These are phyloP conservation scores for Addax nasomaculatus DNA, from an alignment of 2,113 vertebrate genomes.

Conservation along the genomic window DNA sequence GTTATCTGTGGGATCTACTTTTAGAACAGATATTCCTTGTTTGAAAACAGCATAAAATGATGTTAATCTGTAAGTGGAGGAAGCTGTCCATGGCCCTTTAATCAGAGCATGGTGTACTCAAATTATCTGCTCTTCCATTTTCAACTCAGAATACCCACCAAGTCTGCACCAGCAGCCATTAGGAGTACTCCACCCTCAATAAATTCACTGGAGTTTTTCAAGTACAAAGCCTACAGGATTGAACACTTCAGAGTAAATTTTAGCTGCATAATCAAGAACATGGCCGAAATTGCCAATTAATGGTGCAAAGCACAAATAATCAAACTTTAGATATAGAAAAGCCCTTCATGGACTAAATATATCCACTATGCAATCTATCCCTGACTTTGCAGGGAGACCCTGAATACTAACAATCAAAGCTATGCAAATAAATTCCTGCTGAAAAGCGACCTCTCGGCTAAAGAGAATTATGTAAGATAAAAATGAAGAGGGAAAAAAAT, in stretches of 20 bases:
- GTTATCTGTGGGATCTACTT: slow-evolving; percentile 42
- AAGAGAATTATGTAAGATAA: neutral
- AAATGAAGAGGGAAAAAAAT: neutral
- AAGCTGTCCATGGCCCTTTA: slow-evolving; percentile 8
- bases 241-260: slow-evolving; percentile 42
- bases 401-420: slow-evolving; percentile 15
- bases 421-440: neutral
- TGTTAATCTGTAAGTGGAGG: slow-evolving; percentile 39
- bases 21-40: slow-evolving; percentile 53
- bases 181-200: neutral
- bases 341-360: slow-evolving; percentile 14
- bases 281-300: slow-evolving; percentile 52
- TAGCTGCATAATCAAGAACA: slow-evolving; percentile 59
- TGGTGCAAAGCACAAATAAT: slow-evolving; percentile 41
- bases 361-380: slow-evolving; percentile 18
- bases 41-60: slow-evolving; percentile 56
- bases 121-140: slow-evolving; percentile 45
- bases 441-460: neutral
- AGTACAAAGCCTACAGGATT: slow-evolving; percentile 47
- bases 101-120: slow-evolving; percentile 19
- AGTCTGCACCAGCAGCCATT: neutral
- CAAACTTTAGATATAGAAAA: slow-evolving; percentile 31
- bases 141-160: slow-evolving; percentile 23
- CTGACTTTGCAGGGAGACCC: neutral
- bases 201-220: slow-evolving; percentile 57